A percentile compares a stretch with the other conserved stretches of the same genome.
Conservation (phyloP, 2,888 invertebrate species). For the Gymnocheta viridis region DNA sequence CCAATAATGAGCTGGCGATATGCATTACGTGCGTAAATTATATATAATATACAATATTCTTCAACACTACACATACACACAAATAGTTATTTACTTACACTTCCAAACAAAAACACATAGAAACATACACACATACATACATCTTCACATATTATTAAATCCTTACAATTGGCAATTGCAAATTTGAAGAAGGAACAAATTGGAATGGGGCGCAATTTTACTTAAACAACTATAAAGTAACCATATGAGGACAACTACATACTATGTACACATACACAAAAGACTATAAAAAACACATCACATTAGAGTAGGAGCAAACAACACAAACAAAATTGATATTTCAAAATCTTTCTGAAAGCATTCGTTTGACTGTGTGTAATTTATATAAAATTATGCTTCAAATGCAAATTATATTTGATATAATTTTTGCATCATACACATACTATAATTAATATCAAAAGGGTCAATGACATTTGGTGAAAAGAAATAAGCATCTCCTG, state of each 20-base stretch:
- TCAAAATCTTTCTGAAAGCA: constrained; percentile 46
- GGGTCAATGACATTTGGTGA: constrained; percentile 50
- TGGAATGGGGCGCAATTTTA: constrained; percentile 49
- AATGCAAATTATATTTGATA: constrained; percentile 67
- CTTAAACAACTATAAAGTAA: constrained; percentile 52
- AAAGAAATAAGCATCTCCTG: constrained; percentile 43
- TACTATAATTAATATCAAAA: constrained; percentile 10
- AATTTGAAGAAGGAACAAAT: constrained; percentile 35
- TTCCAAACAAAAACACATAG: constrained; percentile 27
- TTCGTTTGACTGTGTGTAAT: constrained; percentile 37
- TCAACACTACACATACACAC: neutral
- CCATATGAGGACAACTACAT: constrained; percentile 6
- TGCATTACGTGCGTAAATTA: neutral
- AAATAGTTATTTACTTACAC: constrained; percentile 27
- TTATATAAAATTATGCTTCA: constrained; percentile 55
- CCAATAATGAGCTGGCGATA: too few species aligned
- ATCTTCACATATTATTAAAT: constrained; percentile 38
- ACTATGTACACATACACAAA: neutral
- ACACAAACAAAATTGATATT: constrained; percentile 49
- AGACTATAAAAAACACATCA: neutral
- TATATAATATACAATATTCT: neutral
- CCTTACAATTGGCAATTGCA: constrained; percentile 44
- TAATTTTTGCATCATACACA: constrained; percentile 39
- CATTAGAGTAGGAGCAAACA: constrained; percentile 8
- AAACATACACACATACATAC: too few species aligned